Conservation (phyloP, 2,797 vertebrate species). For the Ctenochaetus hawaiiensis region DNA sequence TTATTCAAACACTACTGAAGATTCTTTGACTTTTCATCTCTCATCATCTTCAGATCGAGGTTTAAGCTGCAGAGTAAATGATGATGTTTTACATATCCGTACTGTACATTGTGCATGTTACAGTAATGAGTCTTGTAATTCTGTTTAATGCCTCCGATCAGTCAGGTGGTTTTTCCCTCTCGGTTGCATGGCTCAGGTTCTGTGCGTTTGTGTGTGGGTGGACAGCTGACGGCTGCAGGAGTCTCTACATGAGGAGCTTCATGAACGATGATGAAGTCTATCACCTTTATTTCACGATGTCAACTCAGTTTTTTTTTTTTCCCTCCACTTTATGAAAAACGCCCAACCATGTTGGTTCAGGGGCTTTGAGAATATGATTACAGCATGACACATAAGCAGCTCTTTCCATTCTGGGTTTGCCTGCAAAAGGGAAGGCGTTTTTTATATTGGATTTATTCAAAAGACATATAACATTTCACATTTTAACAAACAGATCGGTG, state of each 20-base stretch:
- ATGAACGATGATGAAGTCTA: constrained; percentile 34
- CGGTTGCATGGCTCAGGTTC: constrained; percentile 32
- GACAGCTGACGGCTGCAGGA: constrained; percentile 57
- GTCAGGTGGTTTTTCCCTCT: constrained; percentile 34
- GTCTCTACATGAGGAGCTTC: constrained; percentile 37
- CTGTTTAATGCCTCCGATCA: constrained; percentile 22
- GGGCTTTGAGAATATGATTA: constrained; percentile 2
- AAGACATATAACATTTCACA: not conserved
- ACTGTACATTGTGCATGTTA: constrained; percentile 6
- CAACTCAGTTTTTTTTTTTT: constrained; percentile 21
- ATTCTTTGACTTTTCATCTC: not conserved
- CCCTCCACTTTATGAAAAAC: constrained; percentile 4
- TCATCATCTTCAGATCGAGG: not conserved
- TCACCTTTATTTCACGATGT: constrained; percentile 57
- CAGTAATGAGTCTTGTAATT: constrained; percentile 21
- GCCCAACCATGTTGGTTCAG: not conserved
- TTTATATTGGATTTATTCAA: not conserved
- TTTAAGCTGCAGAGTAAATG: not conserved
- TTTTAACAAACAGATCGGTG: not conserved
- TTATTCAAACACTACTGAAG: not conserved
- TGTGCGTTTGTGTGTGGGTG: constrained; percentile 55
- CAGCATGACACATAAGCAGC: constrained; percentile 7
- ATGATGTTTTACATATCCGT: not conserved
- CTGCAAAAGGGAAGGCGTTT: constrained; percentile 28
- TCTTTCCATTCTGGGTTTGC: constrained; percentile 12